A percentile compares a stretch with the other conserved stretches of the same genome.
These are phyloP conservation scores for Orestias chungarensis DNA, from an alignment of 2,797 vertebrate genomes.

Conservation along the genomic window DNA sequence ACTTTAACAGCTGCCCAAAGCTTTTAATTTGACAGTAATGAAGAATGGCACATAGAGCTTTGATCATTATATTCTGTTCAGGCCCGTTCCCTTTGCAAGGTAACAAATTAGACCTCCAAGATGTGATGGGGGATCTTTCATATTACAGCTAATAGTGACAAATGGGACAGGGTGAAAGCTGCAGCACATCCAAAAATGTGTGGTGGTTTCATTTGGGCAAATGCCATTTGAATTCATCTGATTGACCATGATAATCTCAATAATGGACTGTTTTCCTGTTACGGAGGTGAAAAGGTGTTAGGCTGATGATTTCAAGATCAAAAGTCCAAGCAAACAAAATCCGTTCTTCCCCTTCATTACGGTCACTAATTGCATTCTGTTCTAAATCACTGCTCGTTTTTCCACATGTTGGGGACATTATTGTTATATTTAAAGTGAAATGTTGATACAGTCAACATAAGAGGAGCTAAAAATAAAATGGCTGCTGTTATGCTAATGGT, in stretches of 20 bases:
- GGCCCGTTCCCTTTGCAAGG: conserved; percentile 61
- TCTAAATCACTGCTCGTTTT: conserved; percentile 69
- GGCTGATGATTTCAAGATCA: conserved; percentile 58
- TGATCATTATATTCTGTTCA: conserved; percentile 58
- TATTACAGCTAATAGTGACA: conserved; percentile 75
- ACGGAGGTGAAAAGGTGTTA: conserved; percentile 45
- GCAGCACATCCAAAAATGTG: conserved; percentile 50
- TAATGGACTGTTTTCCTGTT: conserved; percentile 46
- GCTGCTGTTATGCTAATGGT: conserved; percentile 82
- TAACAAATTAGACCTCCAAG: conserved; percentile 76
- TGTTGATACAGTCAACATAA: conserved; percentile 78
- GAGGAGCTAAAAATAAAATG: conserved; percentile 86
- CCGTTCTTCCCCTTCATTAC: conserved; percentile 46
- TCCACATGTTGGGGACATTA: conserved; percentile 74
- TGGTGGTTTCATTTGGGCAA: conserved; percentile 59
- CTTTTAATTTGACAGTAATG: conserved; percentile 66
- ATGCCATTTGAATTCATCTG: conserved; percentile 52
- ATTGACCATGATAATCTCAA: conserved; percentile 63
- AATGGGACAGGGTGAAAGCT: conserved; percentile 65
- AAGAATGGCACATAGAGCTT: conserved; percentile 57
- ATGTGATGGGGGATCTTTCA: conserved; percentile 75
- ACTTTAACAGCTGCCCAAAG: conserved; percentile 44
- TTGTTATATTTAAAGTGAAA: conserved; percentile 74
- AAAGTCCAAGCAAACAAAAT: conserved; percentile 34
- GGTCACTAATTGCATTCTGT: conserved; percentile 79